Evolutionary conservation across 2,888 invertebrate species (phyloP).

Genomic region (Timandra comae): DNA sequence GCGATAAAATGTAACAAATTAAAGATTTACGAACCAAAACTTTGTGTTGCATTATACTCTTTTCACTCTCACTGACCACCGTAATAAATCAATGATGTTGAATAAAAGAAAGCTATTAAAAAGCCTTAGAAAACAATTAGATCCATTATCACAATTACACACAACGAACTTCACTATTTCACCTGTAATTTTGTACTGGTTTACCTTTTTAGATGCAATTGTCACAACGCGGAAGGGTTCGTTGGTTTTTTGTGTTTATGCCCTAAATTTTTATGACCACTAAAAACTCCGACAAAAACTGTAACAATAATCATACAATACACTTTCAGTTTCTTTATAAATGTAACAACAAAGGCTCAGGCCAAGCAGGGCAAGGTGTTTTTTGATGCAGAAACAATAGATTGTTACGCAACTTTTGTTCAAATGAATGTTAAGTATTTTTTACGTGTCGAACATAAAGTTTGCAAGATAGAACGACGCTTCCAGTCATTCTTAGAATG

Average conservation of each 20-base stretch:
- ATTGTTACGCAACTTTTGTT: constrained; percentile 56
- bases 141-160: constrained; percentile 60
- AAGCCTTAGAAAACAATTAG: constrained; percentile 50
- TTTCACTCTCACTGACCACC: constrained; percentile 34
- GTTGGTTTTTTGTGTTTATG: constrained; percentile 57
- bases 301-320: constrained; percentile 50
- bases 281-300: constrained; percentile 52
- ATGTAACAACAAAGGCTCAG: constrained; percentile 39
- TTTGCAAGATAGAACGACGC: constrained; percentile 25
- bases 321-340: constrained; percentile 76
- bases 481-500: constrained; percentile 44
- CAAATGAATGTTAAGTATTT: constrained; percentile 34
- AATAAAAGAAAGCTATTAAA: constrained; percentile 68
- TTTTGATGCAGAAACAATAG: constrained; percentile 62
- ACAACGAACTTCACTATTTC: constrained; percentile 64
- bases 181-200: constrained; percentile 70
- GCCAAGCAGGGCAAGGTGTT: constrained; percentile 58
- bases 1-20: constrained; percentile 5
- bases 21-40: constrained; percentile 18
- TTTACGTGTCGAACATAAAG: constrained; percentile 22
- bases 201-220: constrained; percentile 46
- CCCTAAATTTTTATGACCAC: constrained; percentile 68
- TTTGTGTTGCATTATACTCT: constrained; percentile 43
- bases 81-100: constrained; percentile 64
- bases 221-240: constrained; percentile 63